A percentile compares a stretch with the other conserved stretches of the same genome.
phyloP scores from a whole-genome alignment of 2,888 invertebrate species.

The Heliconius cydno region DNA sequence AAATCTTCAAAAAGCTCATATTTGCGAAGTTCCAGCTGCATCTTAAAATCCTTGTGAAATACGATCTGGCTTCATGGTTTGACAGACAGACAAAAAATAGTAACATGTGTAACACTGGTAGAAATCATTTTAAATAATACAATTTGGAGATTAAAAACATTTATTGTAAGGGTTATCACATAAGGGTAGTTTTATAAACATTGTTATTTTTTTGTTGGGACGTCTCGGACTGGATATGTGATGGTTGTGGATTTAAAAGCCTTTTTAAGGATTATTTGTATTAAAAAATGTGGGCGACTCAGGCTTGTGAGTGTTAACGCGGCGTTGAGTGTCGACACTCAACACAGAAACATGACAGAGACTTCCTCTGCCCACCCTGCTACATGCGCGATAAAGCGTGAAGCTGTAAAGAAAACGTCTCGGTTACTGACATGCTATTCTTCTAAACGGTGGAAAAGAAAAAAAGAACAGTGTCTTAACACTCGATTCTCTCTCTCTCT shows the following conservation, averaged over 20 bases:
- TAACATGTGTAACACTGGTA: constrained; percentile 18
- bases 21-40: constrained; percentile 37
- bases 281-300: neutral
- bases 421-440: no score
- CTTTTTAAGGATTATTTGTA: neutral
- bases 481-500: no score
- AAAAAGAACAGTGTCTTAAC: no score
- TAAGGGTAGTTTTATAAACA: constrained; percentile 3
- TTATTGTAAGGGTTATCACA: constrained; percentile 1
- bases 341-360: no score
- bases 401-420: no score
- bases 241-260: neutral
- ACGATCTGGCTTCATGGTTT: constrained; percentile 39
- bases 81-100: neutral
- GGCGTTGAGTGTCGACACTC: no score
- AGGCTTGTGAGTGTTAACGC: no score
- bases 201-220: neutral
- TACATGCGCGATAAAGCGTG: no score
- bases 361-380: no score
- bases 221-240: no score
- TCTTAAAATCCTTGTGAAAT: constrained; percentile 49
- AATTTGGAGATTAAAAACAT: neutral
- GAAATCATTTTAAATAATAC: constrained; percentile 1
- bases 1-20: constrained; percentile 20
- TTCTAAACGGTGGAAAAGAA: no score